phyloP scores from a whole-genome alignment of 2,113 vertebrate species.

The Mesitornis unicolor region DNA sequence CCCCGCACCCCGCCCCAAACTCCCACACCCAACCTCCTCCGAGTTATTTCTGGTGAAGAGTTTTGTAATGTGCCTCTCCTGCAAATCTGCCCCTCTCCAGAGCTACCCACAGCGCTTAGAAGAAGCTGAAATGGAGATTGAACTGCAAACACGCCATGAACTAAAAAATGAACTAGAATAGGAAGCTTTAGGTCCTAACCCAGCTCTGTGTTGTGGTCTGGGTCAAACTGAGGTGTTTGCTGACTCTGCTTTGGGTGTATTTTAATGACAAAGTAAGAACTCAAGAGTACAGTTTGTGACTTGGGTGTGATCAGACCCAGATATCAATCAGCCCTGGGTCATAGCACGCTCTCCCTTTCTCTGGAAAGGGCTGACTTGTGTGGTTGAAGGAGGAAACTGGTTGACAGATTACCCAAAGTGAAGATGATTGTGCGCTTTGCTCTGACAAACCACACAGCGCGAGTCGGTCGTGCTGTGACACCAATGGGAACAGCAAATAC shows the following conservation, averaged over 20 bases:
- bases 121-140: background rate
- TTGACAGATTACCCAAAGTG: background rate
- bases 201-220: background rate
- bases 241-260: background rate
- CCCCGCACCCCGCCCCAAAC: background rate
- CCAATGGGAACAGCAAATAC: background rate
- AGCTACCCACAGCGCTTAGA: background rate
- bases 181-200: background rate
- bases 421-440: background rate
- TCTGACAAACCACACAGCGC: background rate
- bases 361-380: background rate
- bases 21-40: background rate
- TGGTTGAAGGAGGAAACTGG: background rate
- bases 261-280: background rate
- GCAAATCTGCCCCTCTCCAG: background rate
- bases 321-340: background rate
- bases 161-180: background rate
- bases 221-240: background rate
- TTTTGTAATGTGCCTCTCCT: background rate
- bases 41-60: constrained; percentile 11
- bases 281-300: background rate
- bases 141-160: background rate
- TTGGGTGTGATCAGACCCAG: background rate
- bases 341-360: background rate
- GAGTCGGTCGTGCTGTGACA: background rate